Evolutionary conservation across 2,113 vertebrate genomes (phyloP), one percentile per base, ranked within the genome.

Genomic region (Psettodes erumei): DNA sequence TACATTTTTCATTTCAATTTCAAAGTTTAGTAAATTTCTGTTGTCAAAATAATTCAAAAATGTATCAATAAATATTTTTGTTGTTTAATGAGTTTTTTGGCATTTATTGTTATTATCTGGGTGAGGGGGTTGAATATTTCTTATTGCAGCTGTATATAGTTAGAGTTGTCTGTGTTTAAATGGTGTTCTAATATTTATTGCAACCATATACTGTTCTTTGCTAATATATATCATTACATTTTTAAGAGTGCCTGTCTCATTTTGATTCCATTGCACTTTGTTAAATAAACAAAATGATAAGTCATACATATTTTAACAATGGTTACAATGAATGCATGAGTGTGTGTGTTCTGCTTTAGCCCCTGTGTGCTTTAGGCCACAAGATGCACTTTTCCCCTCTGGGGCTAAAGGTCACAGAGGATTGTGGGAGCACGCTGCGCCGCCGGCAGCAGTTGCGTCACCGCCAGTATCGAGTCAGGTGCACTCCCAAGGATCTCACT

Each of bases 401-500:
- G 43, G 71, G 87, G 84, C 64, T 78, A 92, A 90, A 93, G 93
- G 89, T 92, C 88, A 79, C 10, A 37, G 70, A 66, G 86, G 89
- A 87, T 91, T 91, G 83, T 67, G 71, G 85, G 66, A 83, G 82
- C 85, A 63, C 32, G 45, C 86, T 76, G 86, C 1, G 67, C 76
- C 75, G 68, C 78, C 75, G 82, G 82, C 88, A 73, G 74, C 30
- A 30, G 77, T 93, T 89, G 89, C 89, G 81, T 93, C 92, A 93
- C 65, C 38, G 38, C 19, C 62, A 78, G 74, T 70, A 84, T 77
- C 85, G 90, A 89, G 81, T 94, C 91, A 92, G 91, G 92, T 93
- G 88, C 87, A 68, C 82, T 87, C 83, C 71, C 78, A 86, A 86
- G 85, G 87, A 90, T 90, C 87, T 84, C 67, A 27, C 75, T 86